Percentiles rank a stretch among this genome's conserved stretches.
These are phyloP conservation scores for Progne subis DNA, from an alignment of 2,113 vertebrate species.

Conservation along the genomic window DNA sequence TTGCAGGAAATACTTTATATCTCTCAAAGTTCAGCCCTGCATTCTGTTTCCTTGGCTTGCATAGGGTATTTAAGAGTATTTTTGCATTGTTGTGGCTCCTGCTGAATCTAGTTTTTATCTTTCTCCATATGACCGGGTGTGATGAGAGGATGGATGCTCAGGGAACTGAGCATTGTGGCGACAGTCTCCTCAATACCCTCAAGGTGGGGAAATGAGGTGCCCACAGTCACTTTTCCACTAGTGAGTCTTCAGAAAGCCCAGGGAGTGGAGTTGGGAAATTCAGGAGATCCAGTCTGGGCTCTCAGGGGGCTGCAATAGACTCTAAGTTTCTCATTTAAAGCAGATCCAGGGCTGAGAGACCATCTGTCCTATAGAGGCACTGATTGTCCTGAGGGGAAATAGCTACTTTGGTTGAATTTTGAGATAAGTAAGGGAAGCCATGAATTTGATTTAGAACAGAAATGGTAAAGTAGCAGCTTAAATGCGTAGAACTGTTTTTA, in stretches of 20 bases:
- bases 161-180: neutral
- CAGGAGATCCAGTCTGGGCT: neutral
- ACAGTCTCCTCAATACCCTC: neutral
- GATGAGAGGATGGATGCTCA: neutral
- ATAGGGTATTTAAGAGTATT: neutral
- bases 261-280: neutral
- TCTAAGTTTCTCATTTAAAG: neutral
- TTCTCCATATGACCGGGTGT: neutral
- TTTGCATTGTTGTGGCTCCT: neutral
- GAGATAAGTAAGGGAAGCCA: slow-evolving; percentile 14
- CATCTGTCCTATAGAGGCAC: slow-evolving; percentile 19
- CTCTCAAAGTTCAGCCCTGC: neutral
- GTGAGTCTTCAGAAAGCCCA: neutral
- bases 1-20: neutral
- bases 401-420: slow-evolving; percentile 17
- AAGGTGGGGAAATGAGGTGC: neutral
- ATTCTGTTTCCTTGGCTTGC: neutral
- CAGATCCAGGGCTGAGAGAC: neutral
- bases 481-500: neutral
- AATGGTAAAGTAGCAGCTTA: neutral
- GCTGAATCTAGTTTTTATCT: neutral
- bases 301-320: neutral
- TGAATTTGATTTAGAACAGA: slow-evolving; percentile 46
- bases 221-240: neutral
- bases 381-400: neutral